Percentiles rank a stretch among this genome's conserved stretches.
These are phyloP conservation scores for Ascidia mentula DNA, from an alignment of 23 tunicate species.

Conservation along the genomic window DNA sequence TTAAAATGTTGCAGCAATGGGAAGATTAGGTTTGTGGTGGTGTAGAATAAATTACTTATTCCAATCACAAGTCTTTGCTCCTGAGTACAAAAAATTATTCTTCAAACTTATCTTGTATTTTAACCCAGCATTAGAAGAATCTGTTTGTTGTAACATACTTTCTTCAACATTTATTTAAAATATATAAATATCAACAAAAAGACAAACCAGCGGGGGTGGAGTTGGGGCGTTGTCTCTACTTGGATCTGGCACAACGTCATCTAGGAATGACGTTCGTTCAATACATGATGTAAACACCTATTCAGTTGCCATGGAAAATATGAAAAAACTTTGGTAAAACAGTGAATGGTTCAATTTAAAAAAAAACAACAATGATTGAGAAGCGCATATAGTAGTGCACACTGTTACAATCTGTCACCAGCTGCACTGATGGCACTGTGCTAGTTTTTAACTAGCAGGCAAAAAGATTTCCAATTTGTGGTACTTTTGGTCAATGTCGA, in stretches of 20 bases:
- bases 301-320: no score
- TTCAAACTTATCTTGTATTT: not conserved
- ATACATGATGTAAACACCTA: constrained; percentile 22
- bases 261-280: constrained; percentile 29
- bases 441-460: no score
- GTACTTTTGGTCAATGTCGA: no score
- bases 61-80: constrained; percentile 33
- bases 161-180: not conserved
- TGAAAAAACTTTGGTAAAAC: no score
- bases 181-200: not conserved
- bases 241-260: constrained; percentile 16
- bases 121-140: no score
- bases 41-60: constrained; percentile 48
- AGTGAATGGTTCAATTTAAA: no score
- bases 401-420: no score
- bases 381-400: no score
- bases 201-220: constrained; percentile 29
- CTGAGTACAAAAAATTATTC: constrained; percentile 18
- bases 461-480: no score
- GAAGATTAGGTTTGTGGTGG: constrained; percentile 10
- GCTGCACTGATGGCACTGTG: no score
- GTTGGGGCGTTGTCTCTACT: not conserved
- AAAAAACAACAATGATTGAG: no score
- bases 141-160: no score
- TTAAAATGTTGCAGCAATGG: constrained; percentile 29